These are phyloP conservation scores for Labeo calbasu DNA, from an alignment of 2,797 vertebrate genomes.

Conservation along the genomic window DNA sequence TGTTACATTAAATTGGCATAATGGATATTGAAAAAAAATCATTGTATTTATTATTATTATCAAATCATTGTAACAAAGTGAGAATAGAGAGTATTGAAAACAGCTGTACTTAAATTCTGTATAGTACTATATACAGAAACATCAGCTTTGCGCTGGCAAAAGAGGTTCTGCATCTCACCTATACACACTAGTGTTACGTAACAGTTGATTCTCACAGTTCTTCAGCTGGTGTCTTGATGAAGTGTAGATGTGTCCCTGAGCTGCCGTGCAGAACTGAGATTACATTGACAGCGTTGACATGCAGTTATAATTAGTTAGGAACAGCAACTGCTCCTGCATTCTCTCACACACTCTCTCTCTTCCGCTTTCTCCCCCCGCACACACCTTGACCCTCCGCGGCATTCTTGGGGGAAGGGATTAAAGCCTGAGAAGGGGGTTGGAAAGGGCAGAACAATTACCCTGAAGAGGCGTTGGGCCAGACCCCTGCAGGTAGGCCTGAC, in stretches of 20 bases:
- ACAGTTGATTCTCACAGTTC: constrained; percentile 1
- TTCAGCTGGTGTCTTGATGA: background rate
- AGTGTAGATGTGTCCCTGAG: constrained; percentile 11
- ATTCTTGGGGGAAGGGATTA: constrained; percentile 53
- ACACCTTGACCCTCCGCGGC: constrained; percentile 54
- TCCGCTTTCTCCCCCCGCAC: constrained; percentile 22
- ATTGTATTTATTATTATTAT: no score
- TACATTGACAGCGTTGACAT: constrained; percentile 30
- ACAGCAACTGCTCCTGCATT: constrained; percentile 28
- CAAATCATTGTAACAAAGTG: background rate
- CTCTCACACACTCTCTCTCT: constrained; percentile 17
- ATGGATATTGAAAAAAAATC: background rate
- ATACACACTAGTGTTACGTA: constrained; percentile 9
- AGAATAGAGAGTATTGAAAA: background rate
- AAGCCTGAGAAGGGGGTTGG: constrained; percentile 40
- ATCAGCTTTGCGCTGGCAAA: background rate
- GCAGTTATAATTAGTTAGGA: constrained; percentile 54
- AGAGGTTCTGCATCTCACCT: background rate
- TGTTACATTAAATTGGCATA: background rate
- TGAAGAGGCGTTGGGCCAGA: constrained; percentile 37
- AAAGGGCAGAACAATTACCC: constrained; percentile 59
- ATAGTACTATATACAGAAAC: background rate
- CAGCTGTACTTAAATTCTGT: background rate
- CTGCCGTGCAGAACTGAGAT: constrained; percentile 24
- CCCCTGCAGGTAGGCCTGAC: constrained; percentile 61